Conservation (phyloP, 1,140 invertebrate species). For the Pinna nobilis region DNA sequence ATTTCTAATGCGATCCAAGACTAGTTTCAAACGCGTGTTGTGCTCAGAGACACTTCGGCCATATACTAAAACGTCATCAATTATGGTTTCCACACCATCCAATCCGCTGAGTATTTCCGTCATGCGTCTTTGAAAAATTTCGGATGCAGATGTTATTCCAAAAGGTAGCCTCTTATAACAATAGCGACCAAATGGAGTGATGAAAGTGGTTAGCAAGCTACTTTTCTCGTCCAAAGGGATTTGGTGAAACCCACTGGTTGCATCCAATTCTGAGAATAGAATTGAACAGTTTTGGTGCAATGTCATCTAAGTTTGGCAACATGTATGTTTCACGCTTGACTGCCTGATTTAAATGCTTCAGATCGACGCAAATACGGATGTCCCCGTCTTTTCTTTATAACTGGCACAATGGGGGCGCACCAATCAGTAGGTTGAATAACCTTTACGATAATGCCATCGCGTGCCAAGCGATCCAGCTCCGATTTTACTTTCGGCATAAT, state of each 20-base stretch:
- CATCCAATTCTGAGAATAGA: slow-evolving; percentile 28
- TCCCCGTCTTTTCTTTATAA: slow-evolving; percentile 31
- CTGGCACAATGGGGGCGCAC: slow-evolving; percentile 57
- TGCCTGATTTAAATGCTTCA: slow-evolving; percentile 32
- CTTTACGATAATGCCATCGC: slow-evolving; percentile 39
- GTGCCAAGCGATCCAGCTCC: slow-evolving; percentile 54
- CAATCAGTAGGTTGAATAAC: slow-evolving; percentile 49
- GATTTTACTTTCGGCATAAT: slow-evolving; percentile 55
- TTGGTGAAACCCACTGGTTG: slow-evolving; percentile 21
- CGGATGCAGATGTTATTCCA: slow-evolving; percentile 29
- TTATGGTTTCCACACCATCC: slow-evolving; percentile 17
- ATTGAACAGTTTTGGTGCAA: slow-evolving; percentile 27
- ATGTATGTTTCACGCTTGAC: slow-evolving; percentile 27
- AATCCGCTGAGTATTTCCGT: background rate
- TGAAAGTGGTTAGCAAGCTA: slow-evolving; percentile 27
- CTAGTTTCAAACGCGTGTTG: slow-evolving; percentile 9
- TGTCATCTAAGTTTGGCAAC: slow-evolving; percentile 39
- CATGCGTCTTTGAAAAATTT: slow-evolving; percentile 18
- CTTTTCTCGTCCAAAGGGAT: slow-evolving; percentile 9
- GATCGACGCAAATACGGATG: slow-evolving; percentile 48
- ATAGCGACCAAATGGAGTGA: slow-evolving; percentile 41
- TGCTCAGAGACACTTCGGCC: slow-evolving; percentile 24
- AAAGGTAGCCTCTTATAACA: slow-evolving; percentile 20
- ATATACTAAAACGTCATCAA: slow-evolving; percentile 28
- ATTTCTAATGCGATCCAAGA: background rate